Conservation (phyloP, 2,888 invertebrate species). For the Hymenopus coronatus region DNA sequence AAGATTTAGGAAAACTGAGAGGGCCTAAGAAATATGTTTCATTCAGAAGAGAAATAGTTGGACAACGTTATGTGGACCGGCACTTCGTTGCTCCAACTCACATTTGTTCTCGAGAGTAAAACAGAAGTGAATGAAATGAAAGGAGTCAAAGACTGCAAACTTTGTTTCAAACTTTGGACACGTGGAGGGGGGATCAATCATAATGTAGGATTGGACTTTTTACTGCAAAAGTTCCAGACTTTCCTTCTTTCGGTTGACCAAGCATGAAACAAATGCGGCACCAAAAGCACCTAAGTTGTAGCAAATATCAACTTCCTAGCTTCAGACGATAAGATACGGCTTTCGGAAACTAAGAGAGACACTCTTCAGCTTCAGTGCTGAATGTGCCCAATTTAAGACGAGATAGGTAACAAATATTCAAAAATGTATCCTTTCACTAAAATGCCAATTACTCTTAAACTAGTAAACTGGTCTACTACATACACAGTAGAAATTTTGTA, state of each 20-base stretch:
- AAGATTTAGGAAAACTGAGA: neutral
- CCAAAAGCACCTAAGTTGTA: neutral
- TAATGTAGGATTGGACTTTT: conserved; percentile 14
- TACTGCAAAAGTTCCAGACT: neutral
- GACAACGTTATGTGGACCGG: neutral
- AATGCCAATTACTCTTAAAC: no score
- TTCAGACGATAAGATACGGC: neutral
- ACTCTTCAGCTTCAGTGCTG: neutral
- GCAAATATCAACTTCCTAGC: neutral
- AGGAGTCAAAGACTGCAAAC: neutral
- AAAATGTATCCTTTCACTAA: no score
- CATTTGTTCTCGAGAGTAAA: neutral
- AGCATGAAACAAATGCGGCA: conserved; percentile 15
- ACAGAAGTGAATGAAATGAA: neutral
- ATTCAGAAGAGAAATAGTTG: neutral
- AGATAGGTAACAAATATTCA: no score
- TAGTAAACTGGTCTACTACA: no score
- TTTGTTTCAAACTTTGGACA: conserved; percentile 2
- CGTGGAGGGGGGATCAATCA: conserved; percentile 1
- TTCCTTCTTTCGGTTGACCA: conserved; percentile 1
- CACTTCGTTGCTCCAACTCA: neutral
- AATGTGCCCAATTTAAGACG: neutral
- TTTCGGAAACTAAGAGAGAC: neutral
- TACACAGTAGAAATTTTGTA: no score
- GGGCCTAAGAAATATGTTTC: neutral